These are phyloP conservation scores for Dipodomys ordii DNA, from an alignment of 2,113 vertebrate genomes.

Conservation along the genomic window DNA sequence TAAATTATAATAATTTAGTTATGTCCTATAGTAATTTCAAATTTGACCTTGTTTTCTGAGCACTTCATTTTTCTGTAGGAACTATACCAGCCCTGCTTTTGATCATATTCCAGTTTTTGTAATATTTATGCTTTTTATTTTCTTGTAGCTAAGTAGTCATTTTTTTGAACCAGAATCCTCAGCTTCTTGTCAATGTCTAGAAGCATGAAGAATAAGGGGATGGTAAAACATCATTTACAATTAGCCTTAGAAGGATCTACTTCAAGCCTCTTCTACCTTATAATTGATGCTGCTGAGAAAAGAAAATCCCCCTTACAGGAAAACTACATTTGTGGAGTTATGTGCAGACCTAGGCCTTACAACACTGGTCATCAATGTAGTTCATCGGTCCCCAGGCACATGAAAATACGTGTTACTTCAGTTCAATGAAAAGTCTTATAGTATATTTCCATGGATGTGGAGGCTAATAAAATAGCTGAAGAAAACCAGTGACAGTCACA, in stretches of 20 bases:
- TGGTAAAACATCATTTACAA: not conserved
- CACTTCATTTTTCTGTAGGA: not conserved
- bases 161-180: not conserved
- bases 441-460: conserved; percentile 74
- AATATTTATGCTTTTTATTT: no score
- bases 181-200: not conserved
- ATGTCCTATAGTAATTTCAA: not conserved
- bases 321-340: conserved; percentile 65
- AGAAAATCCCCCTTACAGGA: conserved; percentile 65
- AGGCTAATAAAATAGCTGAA: conserved; percentile 81
- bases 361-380: conserved; percentile 21
- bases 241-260: conserved; percentile 10
- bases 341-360: conserved; percentile 33
- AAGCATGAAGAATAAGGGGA: not conserved
- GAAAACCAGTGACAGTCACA: conserved; percentile 64
- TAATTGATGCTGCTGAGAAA: conserved; percentile 29
- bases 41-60: not conserved
- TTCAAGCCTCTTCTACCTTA: conserved; percentile 33
- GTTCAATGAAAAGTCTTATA: conserved; percentile 75
- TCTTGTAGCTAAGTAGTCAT: not conserved
- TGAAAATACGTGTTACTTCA: conserved; percentile 77
- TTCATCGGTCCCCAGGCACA: conserved; percentile 73
- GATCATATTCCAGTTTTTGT: no score
- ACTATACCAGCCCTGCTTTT: not conserved
- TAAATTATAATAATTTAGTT: not conserved